Evolutionary conservation across 2,113 vertebrate species (phyloP).

Genomic region (Motacilla alba): DNA sequence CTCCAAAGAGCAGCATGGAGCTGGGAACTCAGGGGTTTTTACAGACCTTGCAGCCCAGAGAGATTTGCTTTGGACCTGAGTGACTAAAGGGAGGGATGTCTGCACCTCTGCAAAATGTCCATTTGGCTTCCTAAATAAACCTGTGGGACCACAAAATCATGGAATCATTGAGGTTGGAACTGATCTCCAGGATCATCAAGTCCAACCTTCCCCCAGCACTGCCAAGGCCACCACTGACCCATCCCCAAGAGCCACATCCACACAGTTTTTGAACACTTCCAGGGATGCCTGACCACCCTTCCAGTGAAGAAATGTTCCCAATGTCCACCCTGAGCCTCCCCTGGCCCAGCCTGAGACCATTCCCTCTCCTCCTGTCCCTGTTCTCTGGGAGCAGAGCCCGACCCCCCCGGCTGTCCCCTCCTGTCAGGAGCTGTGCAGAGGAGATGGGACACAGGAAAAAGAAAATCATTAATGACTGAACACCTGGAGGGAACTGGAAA

Average conservation of each 20-base stretch:
- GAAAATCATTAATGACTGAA: background rate
- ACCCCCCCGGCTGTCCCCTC: background rate
- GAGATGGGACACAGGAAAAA: background rate
- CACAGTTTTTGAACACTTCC: background rate
- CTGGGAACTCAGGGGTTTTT: background rate
- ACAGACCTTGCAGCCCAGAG: background rate
- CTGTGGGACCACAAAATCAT: background rate
- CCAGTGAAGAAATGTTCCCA: background rate
- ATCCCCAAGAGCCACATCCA: background rate
- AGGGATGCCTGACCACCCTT: background rate
- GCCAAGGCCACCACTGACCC: background rate
- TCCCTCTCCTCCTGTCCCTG: background rate
- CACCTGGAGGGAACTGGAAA: background rate
- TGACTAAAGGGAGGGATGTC: background rate
- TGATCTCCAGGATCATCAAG: background rate
- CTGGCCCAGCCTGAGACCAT: background rate
- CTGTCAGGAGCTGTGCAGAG: background rate
- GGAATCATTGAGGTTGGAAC: background rate
- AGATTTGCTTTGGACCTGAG: background rate
- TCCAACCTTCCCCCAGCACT: background rate
- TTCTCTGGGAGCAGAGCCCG: background rate
- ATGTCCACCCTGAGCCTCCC: rapidly evolving
- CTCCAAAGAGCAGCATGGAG: background rate
- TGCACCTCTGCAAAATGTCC: background rate
- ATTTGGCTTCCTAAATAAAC: background rate